Evolutionary conservation across 2,797 vertebrate genomes (phyloP).

Genomic region (Sebastes flavidus): DNA sequence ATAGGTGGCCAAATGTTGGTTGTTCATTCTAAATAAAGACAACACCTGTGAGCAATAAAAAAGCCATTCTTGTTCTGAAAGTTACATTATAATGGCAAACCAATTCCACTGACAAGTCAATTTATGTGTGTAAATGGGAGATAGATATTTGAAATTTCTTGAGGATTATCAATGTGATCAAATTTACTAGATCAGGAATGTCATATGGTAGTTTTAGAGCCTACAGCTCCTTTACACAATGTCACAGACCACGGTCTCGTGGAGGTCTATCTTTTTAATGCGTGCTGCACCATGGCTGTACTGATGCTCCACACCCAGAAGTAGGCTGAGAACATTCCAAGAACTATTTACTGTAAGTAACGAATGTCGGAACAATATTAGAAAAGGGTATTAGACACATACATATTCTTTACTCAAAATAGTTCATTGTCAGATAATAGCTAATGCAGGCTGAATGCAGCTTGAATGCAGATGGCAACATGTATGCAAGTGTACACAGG

Average conservation of each 20-base stretch:
- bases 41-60: conserved; percentile 2
- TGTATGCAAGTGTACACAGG: neutral
- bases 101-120: neutral
- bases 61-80: neutral
- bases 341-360: neutral
- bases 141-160: neutral
- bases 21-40: conserved; percentile 22
- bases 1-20: neutral
- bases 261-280: neutral
- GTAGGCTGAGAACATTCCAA: neutral
- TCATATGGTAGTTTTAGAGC: neutral
- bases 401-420: neutral
- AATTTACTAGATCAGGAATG: neutral
- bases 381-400: neutral
- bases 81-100: neutral
- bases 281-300: conserved; percentile 20
- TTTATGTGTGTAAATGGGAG: neutral
- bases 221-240: neutral
- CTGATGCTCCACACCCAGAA: conserved; percentile 10
- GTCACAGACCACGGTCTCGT: neutral
- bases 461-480: neutral
- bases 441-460: neutral
- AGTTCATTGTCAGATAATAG: neutral
- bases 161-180: neutral
- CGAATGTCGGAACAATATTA: neutral